phyloP scores from a whole-genome alignment of 2,113 vertebrate species.

The Ciconia stormi region DNA sequence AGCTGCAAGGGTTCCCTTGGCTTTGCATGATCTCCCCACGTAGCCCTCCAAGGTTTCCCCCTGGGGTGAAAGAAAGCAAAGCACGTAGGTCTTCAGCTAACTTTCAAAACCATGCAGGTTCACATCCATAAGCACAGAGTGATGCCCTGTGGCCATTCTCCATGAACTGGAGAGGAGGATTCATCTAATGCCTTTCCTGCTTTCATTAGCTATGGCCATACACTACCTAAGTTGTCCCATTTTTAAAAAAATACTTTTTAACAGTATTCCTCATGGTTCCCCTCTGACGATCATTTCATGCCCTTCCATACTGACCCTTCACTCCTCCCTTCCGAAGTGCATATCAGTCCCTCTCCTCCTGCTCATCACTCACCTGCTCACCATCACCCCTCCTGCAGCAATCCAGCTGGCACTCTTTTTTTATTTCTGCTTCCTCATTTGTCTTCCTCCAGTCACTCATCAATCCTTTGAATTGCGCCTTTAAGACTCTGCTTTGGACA shows the following conservation, averaged over 20 bases:
- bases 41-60: background rate
- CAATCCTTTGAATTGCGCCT: background rate
- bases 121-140: background rate
- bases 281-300: background rate
- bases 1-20: background rate
- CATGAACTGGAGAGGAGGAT: background rate
- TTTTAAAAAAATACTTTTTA: background rate
- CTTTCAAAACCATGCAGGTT: background rate
- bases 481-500: background rate
- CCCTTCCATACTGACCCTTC: background rate
- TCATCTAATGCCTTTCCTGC: background rate
- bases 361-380: background rate
- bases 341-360: background rate
- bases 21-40: rapidly evolving
- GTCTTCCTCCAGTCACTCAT: background rate
- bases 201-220: background rate
- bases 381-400: background rate
- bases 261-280: background rate
- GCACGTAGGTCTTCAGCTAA: background rate
- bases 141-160: background rate
- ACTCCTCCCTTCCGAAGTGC: background rate
- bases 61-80: background rate
- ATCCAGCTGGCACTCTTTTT: background rate
- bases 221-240: background rate
- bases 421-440: background rate